Conservation (phyloP, 2,888 invertebrate genomes). For the Tholera decimalis region DNA sequence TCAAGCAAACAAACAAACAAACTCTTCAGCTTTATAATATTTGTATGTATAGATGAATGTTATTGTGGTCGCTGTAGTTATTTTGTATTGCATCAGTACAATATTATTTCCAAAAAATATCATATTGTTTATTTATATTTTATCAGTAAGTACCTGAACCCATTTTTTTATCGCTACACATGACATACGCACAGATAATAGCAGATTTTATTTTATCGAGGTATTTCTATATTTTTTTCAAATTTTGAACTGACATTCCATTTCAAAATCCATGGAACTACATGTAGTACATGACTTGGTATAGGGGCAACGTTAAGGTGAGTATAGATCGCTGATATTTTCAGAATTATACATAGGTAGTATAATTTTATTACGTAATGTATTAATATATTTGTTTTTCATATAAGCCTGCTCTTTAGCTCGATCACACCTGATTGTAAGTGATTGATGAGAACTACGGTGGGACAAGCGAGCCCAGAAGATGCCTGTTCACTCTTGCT, state of each 20-base stretch:
- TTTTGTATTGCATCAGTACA: conserved; percentile 20
- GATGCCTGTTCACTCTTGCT: no score
- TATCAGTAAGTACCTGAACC: conserved; percentile 52
- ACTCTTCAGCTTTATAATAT: neutral
- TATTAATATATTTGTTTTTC: no score
- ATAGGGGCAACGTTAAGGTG: neutral
- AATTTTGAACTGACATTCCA: neutral
- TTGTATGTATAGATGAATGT: neutral
- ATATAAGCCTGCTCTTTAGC: no score
- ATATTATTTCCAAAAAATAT: conserved; percentile 28
- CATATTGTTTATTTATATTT: conserved; percentile 46
- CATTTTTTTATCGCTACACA: conserved; percentile 44
- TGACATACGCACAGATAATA: conserved; percentile 53
- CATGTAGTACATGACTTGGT: neutral
- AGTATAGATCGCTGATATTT: no score
- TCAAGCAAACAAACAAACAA: no score
- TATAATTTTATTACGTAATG: no score
- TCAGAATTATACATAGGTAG: neutral
- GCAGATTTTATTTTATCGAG: conserved; percentile 42
- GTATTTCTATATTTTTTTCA: conserved; percentile 18
- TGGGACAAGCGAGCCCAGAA: no score
- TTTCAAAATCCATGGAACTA: neutral
- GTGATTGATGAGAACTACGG: no score
- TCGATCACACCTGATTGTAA: no score
- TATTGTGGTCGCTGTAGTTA: neutral